Percentiles rank a stretch among this genome's conserved stretches.
phyloP scores from a whole-genome alignment of 2,797 vertebrate genomes.

The Gymnopithys bicolor region DNA sequence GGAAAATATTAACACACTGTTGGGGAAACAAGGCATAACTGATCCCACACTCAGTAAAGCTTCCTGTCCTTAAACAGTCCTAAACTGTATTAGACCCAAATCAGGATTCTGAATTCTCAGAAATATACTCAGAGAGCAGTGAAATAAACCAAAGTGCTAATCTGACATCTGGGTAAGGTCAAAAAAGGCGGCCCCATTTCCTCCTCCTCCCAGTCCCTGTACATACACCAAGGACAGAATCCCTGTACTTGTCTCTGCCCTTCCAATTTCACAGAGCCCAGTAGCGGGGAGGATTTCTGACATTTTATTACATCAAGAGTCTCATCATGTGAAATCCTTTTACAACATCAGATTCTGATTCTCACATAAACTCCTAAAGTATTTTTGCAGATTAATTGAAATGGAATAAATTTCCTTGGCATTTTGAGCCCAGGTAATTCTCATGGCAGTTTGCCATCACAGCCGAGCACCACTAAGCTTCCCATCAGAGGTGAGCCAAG shows the following conservation, averaged over 20 bases:
- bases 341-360: slow-evolving; percentile 2
- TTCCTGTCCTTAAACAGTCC: neutral
- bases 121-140: neutral
- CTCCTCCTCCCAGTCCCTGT: neutral
- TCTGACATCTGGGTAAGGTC: neutral
- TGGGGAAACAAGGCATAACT: neutral
- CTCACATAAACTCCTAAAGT: neutral
- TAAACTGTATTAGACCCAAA: neutral
- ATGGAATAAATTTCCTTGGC: slow-evolving; percentile 16
- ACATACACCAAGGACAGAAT: neutral
- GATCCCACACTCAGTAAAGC: neutral
- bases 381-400: slow-evolving; percentile 30
- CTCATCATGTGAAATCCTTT: slow-evolving; percentile 16
- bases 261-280: neutral
- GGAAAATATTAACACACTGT: neutral
- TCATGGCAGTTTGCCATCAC: neutral
- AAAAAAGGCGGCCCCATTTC: neutral
- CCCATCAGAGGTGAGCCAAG: neutral
- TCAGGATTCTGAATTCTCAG: neutral
- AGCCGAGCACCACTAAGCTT: neutral
- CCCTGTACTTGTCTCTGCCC: fast-evolving
- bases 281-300: neutral
- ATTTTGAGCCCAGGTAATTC: slow-evolving; percentile 18
- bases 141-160: neutral
- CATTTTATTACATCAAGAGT: neutral